Evolutionary conservation across 1,140 invertebrate genomes (phyloP).

Genomic region (Samia ricini): DNA sequence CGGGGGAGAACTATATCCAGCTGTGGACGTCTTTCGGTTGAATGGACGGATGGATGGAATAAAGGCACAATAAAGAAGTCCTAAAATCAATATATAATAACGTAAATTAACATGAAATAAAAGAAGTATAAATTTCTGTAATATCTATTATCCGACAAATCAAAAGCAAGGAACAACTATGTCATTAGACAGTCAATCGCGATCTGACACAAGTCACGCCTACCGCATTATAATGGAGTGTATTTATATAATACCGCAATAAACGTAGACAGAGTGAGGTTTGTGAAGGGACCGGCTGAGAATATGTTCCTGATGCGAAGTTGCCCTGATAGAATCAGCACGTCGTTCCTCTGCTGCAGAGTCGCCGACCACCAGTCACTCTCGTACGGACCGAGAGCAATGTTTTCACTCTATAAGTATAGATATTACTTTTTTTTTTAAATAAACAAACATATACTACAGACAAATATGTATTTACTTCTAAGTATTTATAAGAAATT

Average conservation of each 20-base stretch:
- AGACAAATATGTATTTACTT: background rate
- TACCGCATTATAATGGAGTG: background rate
- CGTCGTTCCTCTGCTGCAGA: slow-evolving; percentile 27
- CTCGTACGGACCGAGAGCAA: slow-evolving; percentile 48
- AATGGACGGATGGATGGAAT: too few species aligned
- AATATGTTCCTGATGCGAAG: slow-evolving; percentile 42
- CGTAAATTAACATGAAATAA: too few species aligned
- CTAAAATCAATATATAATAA: too few species aligned
- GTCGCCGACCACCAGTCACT: slow-evolving; percentile 51
- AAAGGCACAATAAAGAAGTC: too few species aligned
- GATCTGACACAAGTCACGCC: background rate
- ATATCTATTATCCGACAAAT: too few species aligned
- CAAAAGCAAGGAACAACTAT: too few species aligned
- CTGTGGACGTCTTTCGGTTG: too few species aligned
- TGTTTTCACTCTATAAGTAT: slow-evolving; percentile 38
- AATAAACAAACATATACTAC: background rate
- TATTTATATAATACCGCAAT: slow-evolving; percentile 21
- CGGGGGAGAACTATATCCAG: too few species aligned
- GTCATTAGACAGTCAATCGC: too few species aligned
- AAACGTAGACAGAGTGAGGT: slow-evolving; percentile 56
- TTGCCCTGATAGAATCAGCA: slow-evolving; percentile 46
- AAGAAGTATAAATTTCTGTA: too few species aligned
- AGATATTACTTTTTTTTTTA: background rate
- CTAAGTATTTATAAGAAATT: background rate
- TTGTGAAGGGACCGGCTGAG: slow-evolving; percentile 56